These are phyloP conservation scores for Noctuana brunneofusca DNA, from an alignment of 2,888 invertebrate species.

Conservation along the genomic window DNA sequence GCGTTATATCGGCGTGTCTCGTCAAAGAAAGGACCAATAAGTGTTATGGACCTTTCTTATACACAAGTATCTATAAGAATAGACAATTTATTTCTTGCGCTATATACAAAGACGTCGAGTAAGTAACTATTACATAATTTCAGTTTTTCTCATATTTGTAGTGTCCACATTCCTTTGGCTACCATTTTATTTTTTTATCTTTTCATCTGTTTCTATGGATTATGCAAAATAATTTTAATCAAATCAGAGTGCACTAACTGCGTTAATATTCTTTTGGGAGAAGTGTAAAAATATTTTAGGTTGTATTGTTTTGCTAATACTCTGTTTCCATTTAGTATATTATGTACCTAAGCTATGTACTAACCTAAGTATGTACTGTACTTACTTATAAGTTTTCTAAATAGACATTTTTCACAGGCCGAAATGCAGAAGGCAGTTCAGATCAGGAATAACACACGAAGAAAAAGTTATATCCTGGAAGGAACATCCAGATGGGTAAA, in stretches of 20 bases:
- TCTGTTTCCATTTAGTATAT: no score
- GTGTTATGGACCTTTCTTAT: constrained; percentile 73
- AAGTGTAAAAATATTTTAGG: no score
- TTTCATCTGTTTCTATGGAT: no score
- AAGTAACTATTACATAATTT: constrained; percentile 41
- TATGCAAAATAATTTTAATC: no score
- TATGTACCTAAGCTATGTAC: no score
- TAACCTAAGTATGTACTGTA: neutral
- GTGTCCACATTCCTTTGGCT: no score
- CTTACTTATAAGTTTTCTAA: neutral
- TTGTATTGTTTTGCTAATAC: no score
- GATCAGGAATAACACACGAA: constrained; percentile 65
- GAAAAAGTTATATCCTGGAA: constrained; percentile 66
- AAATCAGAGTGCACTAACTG: no score
- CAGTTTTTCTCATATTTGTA: neutral
- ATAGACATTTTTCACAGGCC: constrained; percentile 48
- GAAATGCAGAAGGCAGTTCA: constrained; percentile 68
- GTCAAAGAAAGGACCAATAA: constrained; percentile 68
- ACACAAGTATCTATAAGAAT: constrained; percentile 70
- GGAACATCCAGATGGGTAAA: constrained; percentile 69
- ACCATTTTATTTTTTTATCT: no score
- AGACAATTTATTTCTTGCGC: constrained; percentile 70
- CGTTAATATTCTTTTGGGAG: no score
- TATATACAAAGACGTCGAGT: constrained; percentile 70
- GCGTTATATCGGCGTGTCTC: constrained; percentile 69